These are phyloP conservation scores for Pseudomyrmex gracilis DNA, from an alignment of 1,140 invertebrate species.

Conservation along the genomic window DNA sequence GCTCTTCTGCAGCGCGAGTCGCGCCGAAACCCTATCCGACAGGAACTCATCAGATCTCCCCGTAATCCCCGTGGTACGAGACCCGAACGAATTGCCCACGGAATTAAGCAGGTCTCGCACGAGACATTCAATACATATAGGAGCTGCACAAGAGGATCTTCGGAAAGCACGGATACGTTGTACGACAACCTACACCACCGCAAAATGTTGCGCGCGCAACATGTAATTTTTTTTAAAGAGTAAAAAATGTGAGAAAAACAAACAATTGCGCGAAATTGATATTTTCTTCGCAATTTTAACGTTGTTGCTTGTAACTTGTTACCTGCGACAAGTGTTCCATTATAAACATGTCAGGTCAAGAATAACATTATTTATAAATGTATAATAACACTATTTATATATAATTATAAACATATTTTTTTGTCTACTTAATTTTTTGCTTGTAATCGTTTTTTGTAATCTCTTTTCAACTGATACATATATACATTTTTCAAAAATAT, in stretches of 20 bases:
- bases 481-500: not conserved
- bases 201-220: slow-evolving; percentile 7
- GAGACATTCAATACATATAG: slow-evolving; percentile 63
- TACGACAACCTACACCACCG: not conserved
- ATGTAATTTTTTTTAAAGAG: slow-evolving; percentile 25
- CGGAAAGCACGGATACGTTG: slow-evolving; percentile 38
- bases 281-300: not conserved
- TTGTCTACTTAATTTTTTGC: no score
- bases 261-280: not conserved
- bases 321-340: no score
- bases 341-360: no score
- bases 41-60: slow-evolving; percentile 83
- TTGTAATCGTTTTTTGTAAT: not conserved
- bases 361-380: no score
- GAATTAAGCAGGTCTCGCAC: slow-evolving; percentile 78
- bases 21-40: slow-evolving; percentile 75
- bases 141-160: slow-evolving; percentile 26
- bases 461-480: no score
- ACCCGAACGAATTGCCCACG: slow-evolving; percentile 80
- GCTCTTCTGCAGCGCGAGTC: slow-evolving; percentile 75
- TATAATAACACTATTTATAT: no score
- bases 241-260: not conserved
- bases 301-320: not conserved
- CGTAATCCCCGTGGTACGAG: slow-evolving; percentile 81
- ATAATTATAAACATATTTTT: no score